Conservation (phyloP, 2,888 invertebrate genomes). For the Lingula anatina region DNA sequence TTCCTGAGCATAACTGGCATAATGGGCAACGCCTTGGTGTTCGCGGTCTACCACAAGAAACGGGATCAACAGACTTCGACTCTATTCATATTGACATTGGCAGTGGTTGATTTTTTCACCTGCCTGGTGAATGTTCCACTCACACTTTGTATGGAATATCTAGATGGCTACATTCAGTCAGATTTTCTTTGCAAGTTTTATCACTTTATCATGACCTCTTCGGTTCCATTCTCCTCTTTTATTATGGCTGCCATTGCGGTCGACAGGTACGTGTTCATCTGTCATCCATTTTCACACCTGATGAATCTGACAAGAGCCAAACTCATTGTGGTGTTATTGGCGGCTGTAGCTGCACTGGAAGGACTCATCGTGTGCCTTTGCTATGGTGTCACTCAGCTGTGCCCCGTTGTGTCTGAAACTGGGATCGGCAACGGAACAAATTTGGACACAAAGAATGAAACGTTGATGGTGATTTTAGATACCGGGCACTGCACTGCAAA, state of each 20-base stretch:
- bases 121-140: conserved; percentile 34
- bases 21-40: conserved; percentile 41
- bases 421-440: too few species aligned
- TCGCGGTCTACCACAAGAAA: conserved; percentile 41
- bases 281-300: conserved; percentile 33
- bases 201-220: conserved; percentile 36
- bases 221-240: conserved; percentile 39
- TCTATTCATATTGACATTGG: conserved; percentile 41
- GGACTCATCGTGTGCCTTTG: too few species aligned
- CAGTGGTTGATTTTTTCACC: conserved; percentile 31
- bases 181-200: conserved; percentile 37
- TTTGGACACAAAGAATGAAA: too few species aligned
- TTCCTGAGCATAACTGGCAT: conserved; percentile 37
- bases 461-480: too few species aligned
- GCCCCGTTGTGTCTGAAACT: too few species aligned
- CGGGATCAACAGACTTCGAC: conserved; percentile 38
- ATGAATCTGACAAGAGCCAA: conserved; percentile 24
- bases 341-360: too few species aligned
- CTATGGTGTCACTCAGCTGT: too few species aligned
- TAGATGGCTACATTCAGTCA: conserved; percentile 21
- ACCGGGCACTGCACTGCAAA: too few species aligned
- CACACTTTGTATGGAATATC: conserved; percentile 21
- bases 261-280: conserved; percentile 44
- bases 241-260: conserved; percentile 46
- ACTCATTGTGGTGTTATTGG: too few species aligned